Evolutionary conservation across 2,113 vertebrate genomes (phyloP).

Genomic region (Lamprologus sp.): DNA sequence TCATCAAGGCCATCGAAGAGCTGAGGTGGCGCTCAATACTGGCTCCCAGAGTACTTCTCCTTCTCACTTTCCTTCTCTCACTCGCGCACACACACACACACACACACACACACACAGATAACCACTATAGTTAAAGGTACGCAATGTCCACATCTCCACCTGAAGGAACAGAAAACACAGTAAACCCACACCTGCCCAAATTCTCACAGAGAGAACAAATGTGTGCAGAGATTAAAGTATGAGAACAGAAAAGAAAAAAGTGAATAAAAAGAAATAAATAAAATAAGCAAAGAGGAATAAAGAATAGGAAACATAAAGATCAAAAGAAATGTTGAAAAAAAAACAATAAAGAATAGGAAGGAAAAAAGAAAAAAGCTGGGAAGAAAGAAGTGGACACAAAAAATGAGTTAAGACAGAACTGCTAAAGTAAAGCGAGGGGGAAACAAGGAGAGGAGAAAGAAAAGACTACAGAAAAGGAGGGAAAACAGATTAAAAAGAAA

Average conservation of each 20-base stretch:
- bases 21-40: conserved; percentile 41
- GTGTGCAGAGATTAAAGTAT: background rate
- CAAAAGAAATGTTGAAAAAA: background rate
- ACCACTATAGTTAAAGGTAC: background rate
- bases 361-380: background rate
- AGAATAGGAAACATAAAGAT: background rate
- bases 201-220: background rate
- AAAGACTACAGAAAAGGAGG: background rate
- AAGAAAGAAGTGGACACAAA: background rate
- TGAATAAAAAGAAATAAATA: background rate
- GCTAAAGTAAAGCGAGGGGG: background rate
- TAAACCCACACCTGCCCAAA: background rate
- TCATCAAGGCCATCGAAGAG: conserved; percentile 50
- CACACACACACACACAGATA: background rate
- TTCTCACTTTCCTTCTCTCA: background rate
- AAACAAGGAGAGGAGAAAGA: background rate
- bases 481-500: background rate
- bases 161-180: background rate
- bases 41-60: background rate
- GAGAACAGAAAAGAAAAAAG: background rate
- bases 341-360: background rate
- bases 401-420: background rate
- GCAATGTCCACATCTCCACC: background rate
- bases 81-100: background rate
- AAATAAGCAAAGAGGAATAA: background rate